Evolutionary conservation across 2,113 vertebrate species (phyloP), one percentile per base, ranked within the genome.

Genomic region (Gavia stellata): DNA sequence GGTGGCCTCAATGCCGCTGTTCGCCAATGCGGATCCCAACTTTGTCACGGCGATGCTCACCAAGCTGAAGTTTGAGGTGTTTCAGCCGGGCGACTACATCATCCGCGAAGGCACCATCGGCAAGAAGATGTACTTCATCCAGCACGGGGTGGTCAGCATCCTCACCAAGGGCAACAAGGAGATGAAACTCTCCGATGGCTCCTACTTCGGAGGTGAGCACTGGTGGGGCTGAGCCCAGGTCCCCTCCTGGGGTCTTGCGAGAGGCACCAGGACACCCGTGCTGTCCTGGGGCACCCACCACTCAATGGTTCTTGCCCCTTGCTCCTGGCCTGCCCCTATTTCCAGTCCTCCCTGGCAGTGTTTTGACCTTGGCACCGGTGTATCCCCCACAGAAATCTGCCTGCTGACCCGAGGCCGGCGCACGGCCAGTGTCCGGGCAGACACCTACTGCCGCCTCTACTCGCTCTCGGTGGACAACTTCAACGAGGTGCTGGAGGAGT

Each of bases 41-140:
- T 99, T 99, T 1, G 99, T 99, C 94, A 99, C 99, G 0, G 99
- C 99, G 12, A 99, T 99, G 99, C 97, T 99, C 91, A 99, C 99
- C 96, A 99, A 99, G 91, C 98, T 99, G 90, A 98, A 98, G 83
- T 99, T 99, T 4, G 99, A 99, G 97, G 99, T 99, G 77, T 99
- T 99, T 95, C 99, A 99, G 98, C 99, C 99, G 0, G 98, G 97
- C 0, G 99, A 99, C 90, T 99, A 99, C 96, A 99, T 99, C 87
- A 98, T 99, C 96, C 98, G 99, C 0, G 99, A 99, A 95, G 99
- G 99, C 33, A 99, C 99, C 89, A 98, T 99, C 0, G 99, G 99
- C 94, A 99, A 99, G 98, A 99, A 99, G 98, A 99, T 99, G 99
- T 99, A 99, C 96, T 99, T 99, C 98, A 99, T 99, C 97, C 99